Conservation (phyloP, 2,888 invertebrate genomes). For the Lingula anatina region DNA sequence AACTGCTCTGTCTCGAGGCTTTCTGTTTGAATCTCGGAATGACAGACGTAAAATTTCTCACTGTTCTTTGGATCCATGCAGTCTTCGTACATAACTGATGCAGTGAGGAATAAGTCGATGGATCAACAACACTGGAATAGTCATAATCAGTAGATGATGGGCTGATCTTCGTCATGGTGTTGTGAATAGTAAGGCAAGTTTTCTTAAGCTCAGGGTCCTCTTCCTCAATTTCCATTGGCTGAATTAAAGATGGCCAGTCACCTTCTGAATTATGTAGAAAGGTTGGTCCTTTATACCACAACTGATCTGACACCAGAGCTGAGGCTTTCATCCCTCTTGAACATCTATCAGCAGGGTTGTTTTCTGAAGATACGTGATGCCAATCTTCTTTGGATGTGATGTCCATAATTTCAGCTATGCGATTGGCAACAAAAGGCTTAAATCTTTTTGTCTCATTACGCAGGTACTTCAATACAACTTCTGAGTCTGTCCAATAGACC, state of each 20-base stretch:
- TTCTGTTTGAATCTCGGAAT: background rate
- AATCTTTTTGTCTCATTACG: background rate
- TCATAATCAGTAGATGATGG: background rate
- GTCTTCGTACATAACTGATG: background rate
- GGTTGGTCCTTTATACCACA: background rate
- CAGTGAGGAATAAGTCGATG: background rate
- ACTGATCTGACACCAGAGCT: background rate
- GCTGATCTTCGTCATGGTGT: background rate
- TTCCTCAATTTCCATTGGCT: background rate
- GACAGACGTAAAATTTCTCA: background rate
- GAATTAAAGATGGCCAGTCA: background rate
- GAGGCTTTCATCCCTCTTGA: background rate
- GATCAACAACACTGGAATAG: background rate
- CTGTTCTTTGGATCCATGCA: background rate
- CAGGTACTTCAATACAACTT: background rate
- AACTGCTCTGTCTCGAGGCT: background rate
- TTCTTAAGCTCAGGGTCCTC: background rate
- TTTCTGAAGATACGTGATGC: background rate
- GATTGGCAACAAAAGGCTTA: background rate
- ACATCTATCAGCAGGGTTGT: slow-evolving; percentile 1
- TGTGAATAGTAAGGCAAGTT: background rate
- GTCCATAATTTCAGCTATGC: background rate
- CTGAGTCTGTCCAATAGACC: background rate
- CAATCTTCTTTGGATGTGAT: background rate
- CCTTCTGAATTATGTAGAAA: background rate